Base-by-base conservation (phyloP, 2,888 invertebrate genomes). In the Trilocha varians region DNA sequence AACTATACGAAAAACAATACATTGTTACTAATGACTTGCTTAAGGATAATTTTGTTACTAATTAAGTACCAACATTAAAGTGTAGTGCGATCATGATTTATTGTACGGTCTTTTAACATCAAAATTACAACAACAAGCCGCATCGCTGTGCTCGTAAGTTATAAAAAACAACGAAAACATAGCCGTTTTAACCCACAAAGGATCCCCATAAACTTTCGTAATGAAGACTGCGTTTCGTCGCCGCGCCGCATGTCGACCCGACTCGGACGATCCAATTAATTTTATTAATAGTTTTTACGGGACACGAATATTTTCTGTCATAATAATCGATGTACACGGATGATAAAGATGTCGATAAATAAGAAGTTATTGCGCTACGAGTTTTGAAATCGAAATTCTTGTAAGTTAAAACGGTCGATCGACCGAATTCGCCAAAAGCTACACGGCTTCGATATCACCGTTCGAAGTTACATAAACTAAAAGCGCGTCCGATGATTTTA, bases 381-480 rank as follows among this genome's bases (percentile, higher is more conserved):
- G 53, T 73, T 71, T 71, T 67, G 63, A 73, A 70, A 72, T 52
- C 44, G 50, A 53, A 47, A 49, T 58, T 61, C 49, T 50, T 47
- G 47, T 48, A 48, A 56, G 43, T 54, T 59, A 62, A 65, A 58
- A 57, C 57, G 49, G 42, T 44, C 57, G 55, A 55, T 62, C 68
- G 68, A 63, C 67, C 65, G 66, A 65, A 57, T 69, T 71, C 63
- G 52, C 57, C 59, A 67, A 70, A 69, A 64, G 48, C 56, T 55
- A 51, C 50, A 50, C 50, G 50, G 48, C 68, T 70, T 71, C 65
- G 60, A 59, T 68, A 67, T 64, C 60, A 58, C 58, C 55, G 52
- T 52, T 55, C 49, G 44, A 47, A 50, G 59, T 74, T 76, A 69
- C 60, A 65, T 74, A 78, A 75, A 67, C 43, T 44, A 49, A 47